phyloP scores from a whole-genome alignment of 2,113 vertebrate species.

The Podarcis raffonei region DNA sequence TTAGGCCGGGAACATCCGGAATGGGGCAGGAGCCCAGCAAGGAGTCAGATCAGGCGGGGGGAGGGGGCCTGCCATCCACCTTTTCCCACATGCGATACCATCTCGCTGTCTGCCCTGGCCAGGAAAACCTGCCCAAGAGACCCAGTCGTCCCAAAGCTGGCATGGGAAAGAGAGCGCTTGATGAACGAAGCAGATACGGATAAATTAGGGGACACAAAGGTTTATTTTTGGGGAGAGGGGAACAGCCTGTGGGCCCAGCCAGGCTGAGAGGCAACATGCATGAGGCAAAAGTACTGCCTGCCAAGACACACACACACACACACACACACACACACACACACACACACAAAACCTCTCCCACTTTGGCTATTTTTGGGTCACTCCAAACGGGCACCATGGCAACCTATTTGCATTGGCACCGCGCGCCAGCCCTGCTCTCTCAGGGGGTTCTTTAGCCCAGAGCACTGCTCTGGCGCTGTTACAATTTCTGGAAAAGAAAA shows the following conservation, averaged over 20 bases:
- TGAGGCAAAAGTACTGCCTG: background rate
- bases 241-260: background rate
- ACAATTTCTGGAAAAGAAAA: background rate
- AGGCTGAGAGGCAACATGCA: background rate
- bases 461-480: background rate
- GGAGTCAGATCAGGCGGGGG: background rate
- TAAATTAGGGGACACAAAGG: background rate
- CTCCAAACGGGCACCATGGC: background rate
- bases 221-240: background rate
- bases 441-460: background rate
- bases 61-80: background rate
- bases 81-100: background rate
- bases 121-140: background rate
- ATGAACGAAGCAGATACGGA: too few species aligned
- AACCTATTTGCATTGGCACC: rapidly evolving
- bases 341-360: too few species aligned
- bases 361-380: slow-evolving; percentile 27
- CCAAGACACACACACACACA: background rate
- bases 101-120: slow-evolving; percentile 2
- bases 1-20: background rate
- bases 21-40: background rate
- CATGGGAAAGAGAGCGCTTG: background rate
- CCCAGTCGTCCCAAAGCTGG: background rate
- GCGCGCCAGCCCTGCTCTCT: background rate
- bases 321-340: too few species aligned